Percentiles rank a stretch among this genome's conserved stretches.
phyloP scores from a whole-genome alignment of 2,888 invertebrate species.

The Epinotia bilunana region DNA sequence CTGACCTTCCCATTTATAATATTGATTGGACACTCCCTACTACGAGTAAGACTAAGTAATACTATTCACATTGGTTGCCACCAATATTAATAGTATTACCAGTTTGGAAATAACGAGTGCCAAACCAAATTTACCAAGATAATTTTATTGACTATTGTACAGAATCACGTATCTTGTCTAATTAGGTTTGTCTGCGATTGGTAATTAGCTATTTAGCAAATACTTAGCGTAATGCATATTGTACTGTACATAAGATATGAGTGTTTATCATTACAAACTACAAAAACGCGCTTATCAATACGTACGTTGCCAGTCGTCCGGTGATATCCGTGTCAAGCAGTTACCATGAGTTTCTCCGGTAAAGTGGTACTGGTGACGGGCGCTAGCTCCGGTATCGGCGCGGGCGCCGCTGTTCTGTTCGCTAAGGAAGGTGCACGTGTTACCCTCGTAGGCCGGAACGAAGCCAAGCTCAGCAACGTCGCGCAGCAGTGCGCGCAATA shows the following conservation, averaged over 20 bases:
- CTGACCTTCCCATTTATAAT: no score
- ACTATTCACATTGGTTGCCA: no score
- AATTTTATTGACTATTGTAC: no score
- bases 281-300: background rate
- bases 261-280: background rate
- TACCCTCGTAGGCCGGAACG: slow-evolving; percentile 56
- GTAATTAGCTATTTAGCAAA: no score
- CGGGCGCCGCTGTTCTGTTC: slow-evolving; percentile 57
- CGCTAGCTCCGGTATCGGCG: slow-evolving; percentile 66
- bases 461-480: slow-evolving; percentile 53
- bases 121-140: no score
- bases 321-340: slow-evolving; percentile 6
- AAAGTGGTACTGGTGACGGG: slow-evolving; percentile 64
- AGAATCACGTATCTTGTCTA: background rate
- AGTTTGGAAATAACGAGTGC: no score
- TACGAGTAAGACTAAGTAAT: no score
- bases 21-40: no score
- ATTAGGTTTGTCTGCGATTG: no score
- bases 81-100: no score
- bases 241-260: background rate
- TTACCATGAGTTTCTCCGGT: slow-evolving; percentile 50
- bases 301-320: background rate
- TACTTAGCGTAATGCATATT: no score
- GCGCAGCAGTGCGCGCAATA: slow-evolving; percentile 48
- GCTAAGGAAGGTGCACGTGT: slow-evolving; percentile 58